Base-by-base conservation (phyloP, 1,140 invertebrate genomes). In the Anastrepha obliqua region DNA sequence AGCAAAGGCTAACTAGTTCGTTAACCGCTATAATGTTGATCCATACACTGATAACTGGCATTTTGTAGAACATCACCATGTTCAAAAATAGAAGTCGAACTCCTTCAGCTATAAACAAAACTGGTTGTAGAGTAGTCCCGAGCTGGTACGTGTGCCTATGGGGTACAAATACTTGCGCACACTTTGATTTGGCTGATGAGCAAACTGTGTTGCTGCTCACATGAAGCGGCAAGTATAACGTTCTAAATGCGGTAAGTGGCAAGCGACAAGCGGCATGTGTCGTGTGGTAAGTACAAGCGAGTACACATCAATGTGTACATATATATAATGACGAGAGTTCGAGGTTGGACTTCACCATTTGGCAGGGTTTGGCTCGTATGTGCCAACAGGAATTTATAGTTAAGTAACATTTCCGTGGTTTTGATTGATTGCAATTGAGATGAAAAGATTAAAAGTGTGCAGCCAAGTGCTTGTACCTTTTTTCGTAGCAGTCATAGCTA, bases 361-460 rank as follows among this genome's bases (percentile, higher is more conserved):
- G 60, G 60, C 17, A 17, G 17, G 44, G 17, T 51, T 78, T 78
- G 47, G 44, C 7, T 47, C 17, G 7, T 17, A 17, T 3, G 17
- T 81, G 74, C 42, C 44, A 81, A 81, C 47, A 81, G 74, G 74
- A 81, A 81, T 81, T 81, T 29, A 51, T 55, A 58, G 47, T 81
- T 81, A 81, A 81, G 74, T 81, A 62, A 86, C 85, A 62, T 86
- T 62, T 86, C 85, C 85, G 85, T 42, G 85, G 59, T 60, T 86
- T 86, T 86, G 85, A 86, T 86, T 86, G 85, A 86, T 86, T 86
- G 85, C 85, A 86, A 86, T 86, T 60, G 85, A 86, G 55, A 60
- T 86, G 59, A 81, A 81, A 81, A 81, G 47, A 9, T 67, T 9
- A 20, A 67, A 55, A 81, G 74, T 81, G 17, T 81, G 47, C 44